Percentiles rank a stretch among this genome's conserved stretches.
Conservation (phyloP, 1,140 invertebrate genomes). For the Hirudo medicinalis region DNA sequence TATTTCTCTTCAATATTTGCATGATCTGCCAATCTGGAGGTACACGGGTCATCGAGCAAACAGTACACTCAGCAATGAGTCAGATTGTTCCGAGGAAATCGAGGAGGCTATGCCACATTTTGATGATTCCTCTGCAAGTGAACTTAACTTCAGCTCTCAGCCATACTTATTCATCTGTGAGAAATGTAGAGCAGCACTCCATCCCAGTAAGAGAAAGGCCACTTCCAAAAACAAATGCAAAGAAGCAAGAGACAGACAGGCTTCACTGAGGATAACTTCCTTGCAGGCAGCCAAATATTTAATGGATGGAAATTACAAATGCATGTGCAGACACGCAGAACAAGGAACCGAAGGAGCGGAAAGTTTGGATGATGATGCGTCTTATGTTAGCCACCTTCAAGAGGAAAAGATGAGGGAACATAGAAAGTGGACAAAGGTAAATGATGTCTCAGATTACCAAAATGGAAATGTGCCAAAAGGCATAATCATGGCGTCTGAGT, state of each 20-base stretch:
- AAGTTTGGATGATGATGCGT: not conserved
- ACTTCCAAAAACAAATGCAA: not conserved
- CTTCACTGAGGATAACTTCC: conserved; percentile 7
- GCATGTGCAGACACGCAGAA: conserved; percentile 19
- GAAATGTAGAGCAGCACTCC: conserved; percentile 16
- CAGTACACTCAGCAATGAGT: conserved; percentile 27
- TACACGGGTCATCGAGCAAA: conserved; percentile 30
- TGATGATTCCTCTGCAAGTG: not conserved
- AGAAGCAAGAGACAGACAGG: conserved; percentile 15
- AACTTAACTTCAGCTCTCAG: conserved; percentile 8
- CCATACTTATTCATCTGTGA: conserved; percentile 23
- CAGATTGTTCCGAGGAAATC: conserved; percentile 20
- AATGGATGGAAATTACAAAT: conserved; percentile 25
- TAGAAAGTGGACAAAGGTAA: not conserved
- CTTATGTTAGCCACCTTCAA: not conserved
- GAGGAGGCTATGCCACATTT: not conserved
- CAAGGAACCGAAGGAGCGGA: not conserved
- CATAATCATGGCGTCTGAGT: conserved; percentile 37
- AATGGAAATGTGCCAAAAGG: conserved; percentile 26
- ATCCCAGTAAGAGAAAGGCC: conserved; percentile 12
- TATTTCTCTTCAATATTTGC: conserved; percentile 43
- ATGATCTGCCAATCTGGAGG: conserved; percentile 46
- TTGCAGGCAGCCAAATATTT: conserved; percentile 22
- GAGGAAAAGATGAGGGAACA: not conserved
- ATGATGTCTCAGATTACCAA: not conserved